These are phyloP conservation scores for Linyphia triangularis DNA, from an alignment of 2,888 invertebrate genomes.

Conservation along the genomic window DNA sequence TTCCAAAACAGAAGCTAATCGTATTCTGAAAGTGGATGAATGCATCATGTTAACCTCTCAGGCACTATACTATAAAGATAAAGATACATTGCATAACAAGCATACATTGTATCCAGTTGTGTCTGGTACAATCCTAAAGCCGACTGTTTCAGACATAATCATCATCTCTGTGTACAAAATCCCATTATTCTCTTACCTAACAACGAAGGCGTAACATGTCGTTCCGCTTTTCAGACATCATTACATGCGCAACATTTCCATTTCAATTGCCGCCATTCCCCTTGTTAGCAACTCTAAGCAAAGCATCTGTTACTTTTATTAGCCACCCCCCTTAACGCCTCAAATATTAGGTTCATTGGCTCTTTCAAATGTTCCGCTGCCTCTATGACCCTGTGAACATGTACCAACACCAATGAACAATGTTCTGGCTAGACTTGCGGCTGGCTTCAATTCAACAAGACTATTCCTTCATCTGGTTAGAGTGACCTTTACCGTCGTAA, in stretches of 20 bases:
- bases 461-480: conserved; percentile 18
- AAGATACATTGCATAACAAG: no score
- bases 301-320: neutral
- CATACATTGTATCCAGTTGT: no score
- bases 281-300: neutral
- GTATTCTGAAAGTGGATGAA: no score
- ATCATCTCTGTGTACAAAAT: no score
- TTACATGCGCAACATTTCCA: neutral
- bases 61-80: no score
- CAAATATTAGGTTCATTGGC: conserved; percentile 28
- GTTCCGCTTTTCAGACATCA: neutral
- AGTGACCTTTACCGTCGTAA: conserved; percentile 53
- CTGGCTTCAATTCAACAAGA: conserved; percentile 42
- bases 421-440: conserved; percentile 5
- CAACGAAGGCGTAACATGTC: neutral
- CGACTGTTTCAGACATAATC: no score
- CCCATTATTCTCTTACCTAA: no score
- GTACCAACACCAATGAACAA: conserved; percentile 25
- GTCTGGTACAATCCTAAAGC: no score
- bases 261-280: conserved; percentile 3
- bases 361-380: neutral
- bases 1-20: no score
- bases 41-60: no score
- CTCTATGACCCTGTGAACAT: conserved; percentile 43
- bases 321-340: neutral